Evolutionary conservation across 2,888 invertebrate genomes (phyloP).

Genomic region (Prenolepis imparis): DNA sequence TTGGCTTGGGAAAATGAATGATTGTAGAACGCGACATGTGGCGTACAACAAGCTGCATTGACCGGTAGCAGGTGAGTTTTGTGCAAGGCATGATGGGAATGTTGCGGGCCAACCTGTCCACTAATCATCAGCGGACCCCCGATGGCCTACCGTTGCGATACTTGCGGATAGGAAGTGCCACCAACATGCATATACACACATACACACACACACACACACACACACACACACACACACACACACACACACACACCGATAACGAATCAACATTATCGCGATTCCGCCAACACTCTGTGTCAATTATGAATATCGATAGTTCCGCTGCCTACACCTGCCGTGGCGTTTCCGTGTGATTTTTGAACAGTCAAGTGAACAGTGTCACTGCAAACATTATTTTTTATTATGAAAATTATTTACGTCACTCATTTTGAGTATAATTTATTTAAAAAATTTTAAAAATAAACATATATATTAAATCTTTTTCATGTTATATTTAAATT

Average conservation of each 20-base stretch:
- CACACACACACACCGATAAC: constrained; percentile 55
- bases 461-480: neutral
- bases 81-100: constrained; percentile 81
- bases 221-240: neutral
- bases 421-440: neutral
- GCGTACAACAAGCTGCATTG: constrained; percentile 70
- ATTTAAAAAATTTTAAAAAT: neutral
- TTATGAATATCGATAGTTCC: constrained; percentile 64
- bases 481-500: neutral
- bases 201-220: neutral
- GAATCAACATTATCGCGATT: constrained; percentile 66
- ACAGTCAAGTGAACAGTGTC: neutral
- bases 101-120: constrained; percentile 76
- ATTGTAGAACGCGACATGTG: constrained; percentile 75
- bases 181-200: constrained; percentile 21
- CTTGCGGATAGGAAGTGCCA: constrained; percentile 66
- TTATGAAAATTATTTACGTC: neutral
- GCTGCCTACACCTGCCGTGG: constrained; percentile 52
- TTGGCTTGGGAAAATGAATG: constrained; percentile 71
- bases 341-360: constrained; percentile 46
- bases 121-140: constrained; percentile 64
- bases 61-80: constrained; percentile 84
- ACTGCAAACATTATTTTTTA: neutral
- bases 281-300: constrained; percentile 53
- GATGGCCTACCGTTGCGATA: constrained; percentile 63